Conservation (phyloP, 2,888 invertebrate genomes). For the Thecophora atra region DNA sequence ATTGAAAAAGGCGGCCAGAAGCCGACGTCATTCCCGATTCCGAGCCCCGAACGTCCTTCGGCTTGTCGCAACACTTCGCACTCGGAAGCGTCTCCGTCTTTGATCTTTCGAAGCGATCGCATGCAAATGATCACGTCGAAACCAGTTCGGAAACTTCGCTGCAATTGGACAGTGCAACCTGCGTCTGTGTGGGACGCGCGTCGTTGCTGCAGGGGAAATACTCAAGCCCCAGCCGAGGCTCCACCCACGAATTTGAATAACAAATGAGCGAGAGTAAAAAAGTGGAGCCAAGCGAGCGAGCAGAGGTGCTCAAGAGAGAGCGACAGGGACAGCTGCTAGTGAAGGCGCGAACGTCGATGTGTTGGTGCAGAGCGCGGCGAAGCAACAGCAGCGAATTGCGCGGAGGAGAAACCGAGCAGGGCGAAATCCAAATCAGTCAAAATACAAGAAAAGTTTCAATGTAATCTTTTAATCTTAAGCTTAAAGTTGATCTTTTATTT, state of each 20-base stretch:
- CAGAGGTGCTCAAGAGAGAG: not conserved
- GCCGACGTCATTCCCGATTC: too few species aligned
- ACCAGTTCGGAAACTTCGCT: conserved; percentile 44
- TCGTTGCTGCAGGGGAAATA: conserved; percentile 41
- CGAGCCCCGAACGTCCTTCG: too few species aligned
- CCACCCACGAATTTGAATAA: conserved; percentile 53
- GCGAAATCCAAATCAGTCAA: too few species aligned
- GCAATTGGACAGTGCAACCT: conserved; percentile 54
- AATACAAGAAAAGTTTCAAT: too few species aligned
- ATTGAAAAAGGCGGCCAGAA: too few species aligned
- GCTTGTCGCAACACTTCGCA: too few species aligned
- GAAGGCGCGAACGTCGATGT: conserved; percentile 38
- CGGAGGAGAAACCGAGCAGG: too few species aligned
- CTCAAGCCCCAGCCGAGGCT: conserved; percentile 29
- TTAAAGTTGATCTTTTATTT: too few species aligned
- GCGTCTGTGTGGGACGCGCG: too few species aligned
- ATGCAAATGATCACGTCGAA: conserved; percentile 29
- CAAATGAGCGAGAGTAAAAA: conserved; percentile 36
- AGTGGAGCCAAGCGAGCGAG: conserved; percentile 1
- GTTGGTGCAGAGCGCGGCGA: not conserved
- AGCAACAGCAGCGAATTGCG: not conserved
- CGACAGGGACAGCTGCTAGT: conserved; percentile 49
- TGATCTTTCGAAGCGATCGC: not conserved
- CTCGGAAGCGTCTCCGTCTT: too few species aligned
- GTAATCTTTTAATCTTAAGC: too few species aligned